Evolutionary conservation across 2,888 invertebrate species (phyloP), one percentile per base, ranked within the genome.

Genomic region (Amiota minor): DNA sequence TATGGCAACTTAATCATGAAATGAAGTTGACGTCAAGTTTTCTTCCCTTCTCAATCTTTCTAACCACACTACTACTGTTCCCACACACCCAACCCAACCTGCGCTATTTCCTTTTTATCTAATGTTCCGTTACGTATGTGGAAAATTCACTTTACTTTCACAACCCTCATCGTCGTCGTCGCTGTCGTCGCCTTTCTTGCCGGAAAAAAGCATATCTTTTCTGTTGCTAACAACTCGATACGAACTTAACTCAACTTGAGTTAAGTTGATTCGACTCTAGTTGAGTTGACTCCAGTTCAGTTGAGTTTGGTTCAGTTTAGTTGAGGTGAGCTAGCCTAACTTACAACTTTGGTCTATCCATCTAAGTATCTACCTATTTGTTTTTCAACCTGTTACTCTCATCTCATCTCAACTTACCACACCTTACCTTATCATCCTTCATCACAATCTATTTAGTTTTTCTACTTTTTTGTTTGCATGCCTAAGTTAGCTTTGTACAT

Each of bases 1-100:
- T 84, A 79, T 77, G 77, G 76, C 74, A 81, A 85, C 84, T 83
- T 86, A 80, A 80, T 84, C 81, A 79, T 84, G 81, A 79, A 82
- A 79, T 81, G 78, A 85, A 85, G 79, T 81, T 79, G 73, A 80
- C 79, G 76, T 84, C 83, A 80, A 81, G 74, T 77, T 84, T 76
- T 80, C 76, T 79, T 76, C 75, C 74, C 77, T 81, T 79, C 82
- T 75, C 79, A 79, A 76, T 56, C 16, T 56, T 56, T 10, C 16
- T 12, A n/a, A 56, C 11, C 56, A 62, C 62, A 35, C 20, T 16
- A 62, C 16, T 62, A 12, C 62, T 35, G 20, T 45, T n/a, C 23
- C 35, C 23, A 59, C 18, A 18, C 23, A 59, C 9, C 20, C 59
- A 20, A 20, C 6, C 23, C 59, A 62, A 12, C 62, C 23, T 62